Conservation (phyloP, 2,888 invertebrate species). For the Plagodis pulveraria region DNA sequence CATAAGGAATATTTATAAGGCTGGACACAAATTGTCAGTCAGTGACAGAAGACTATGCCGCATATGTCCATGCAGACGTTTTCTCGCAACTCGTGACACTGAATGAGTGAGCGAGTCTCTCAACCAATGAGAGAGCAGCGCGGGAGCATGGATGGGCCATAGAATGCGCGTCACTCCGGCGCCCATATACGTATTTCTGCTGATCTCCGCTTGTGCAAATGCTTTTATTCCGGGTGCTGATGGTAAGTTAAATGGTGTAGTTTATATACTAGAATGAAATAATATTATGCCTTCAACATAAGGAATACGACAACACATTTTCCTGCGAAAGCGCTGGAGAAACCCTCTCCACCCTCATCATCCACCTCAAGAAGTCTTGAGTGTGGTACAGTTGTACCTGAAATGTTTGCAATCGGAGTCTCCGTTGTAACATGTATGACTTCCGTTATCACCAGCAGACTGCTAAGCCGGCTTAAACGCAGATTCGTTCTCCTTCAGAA, state of each 20-base stretch:
- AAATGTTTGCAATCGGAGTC: no score
- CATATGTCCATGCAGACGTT: neutral
- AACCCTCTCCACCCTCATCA: no score
- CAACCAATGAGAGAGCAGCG: conserved; percentile 63
- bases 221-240: conserved; percentile 75
- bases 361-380: no score
- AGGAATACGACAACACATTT: no score
- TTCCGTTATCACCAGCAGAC: no score
- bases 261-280: neutral
- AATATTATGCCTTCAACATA: neutral
- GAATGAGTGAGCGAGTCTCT: conserved; percentile 43
- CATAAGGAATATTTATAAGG: conserved; percentile 10
- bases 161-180: conserved; percentile 78
- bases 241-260: conserved; percentile 53
- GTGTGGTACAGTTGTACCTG: no score
- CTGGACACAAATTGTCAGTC: neutral
- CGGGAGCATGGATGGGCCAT: conserved; percentile 80
- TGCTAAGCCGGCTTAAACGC: no score
- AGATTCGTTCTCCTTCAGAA: no score
- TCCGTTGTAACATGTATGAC: no score
- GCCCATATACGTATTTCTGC: conserved; percentile 69
- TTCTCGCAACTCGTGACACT: conserved; percentile 17
- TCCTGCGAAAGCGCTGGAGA: neutral
- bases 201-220: conserved; percentile 61
- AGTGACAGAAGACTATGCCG: conserved; percentile 10